These are phyloP conservation scores for Blera fallax DNA, from an alignment of 2,888 invertebrate species.

Conservation along the genomic window DNA sequence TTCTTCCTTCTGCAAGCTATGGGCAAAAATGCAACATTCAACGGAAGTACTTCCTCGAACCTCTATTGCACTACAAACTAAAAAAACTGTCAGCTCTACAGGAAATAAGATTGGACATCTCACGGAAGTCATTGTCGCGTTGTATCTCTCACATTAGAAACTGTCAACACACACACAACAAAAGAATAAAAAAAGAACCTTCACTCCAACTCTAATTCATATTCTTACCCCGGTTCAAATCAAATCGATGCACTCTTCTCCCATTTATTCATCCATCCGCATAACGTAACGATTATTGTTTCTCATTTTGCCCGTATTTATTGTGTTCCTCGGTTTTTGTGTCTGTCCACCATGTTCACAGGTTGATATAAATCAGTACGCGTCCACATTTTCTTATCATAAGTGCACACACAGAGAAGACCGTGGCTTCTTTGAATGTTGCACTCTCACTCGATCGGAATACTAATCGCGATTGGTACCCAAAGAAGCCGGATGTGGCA, in stretches of 20 bases:
- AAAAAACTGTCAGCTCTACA: slow-evolving; percentile 57
- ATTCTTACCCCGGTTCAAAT: slow-evolving; percentile 69
- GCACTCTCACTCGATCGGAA: slow-evolving; percentile 69
- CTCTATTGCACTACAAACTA: slow-evolving; percentile 35
- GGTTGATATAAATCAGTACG: slow-evolving; percentile 73
- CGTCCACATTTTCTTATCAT: slow-evolving; percentile 71
- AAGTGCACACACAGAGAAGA: slow-evolving; percentile 54
- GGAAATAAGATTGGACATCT: slow-evolving; percentile 71
- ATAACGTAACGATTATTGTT: slow-evolving; percentile 42
- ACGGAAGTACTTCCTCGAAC: slow-evolving; percentile 69
- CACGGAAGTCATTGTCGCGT: slow-evolving; percentile 68
- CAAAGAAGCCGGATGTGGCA: slow-evolving; percentile 71
- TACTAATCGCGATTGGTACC: slow-evolving; percentile 57
- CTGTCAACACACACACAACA: slow-evolving; percentile 28
- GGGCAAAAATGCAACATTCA: slow-evolving; percentile 7
- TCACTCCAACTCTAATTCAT: slow-evolving; percentile 60
- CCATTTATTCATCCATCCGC: slow-evolving; percentile 36
- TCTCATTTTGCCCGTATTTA: slow-evolving; percentile 51
- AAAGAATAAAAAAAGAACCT: slow-evolving; percentile 3
- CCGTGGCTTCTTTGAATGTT: slow-evolving; percentile 67
- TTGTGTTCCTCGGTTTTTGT: slow-evolving; percentile 47
- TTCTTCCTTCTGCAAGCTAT: background rate
- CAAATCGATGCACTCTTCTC: slow-evolving; percentile 52
- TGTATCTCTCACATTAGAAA: slow-evolving; percentile 49
- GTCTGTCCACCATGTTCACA: slow-evolving; percentile 55